Base-by-base conservation (phyloP, 2,113 vertebrate species). In the Struthio camelus region DNA sequence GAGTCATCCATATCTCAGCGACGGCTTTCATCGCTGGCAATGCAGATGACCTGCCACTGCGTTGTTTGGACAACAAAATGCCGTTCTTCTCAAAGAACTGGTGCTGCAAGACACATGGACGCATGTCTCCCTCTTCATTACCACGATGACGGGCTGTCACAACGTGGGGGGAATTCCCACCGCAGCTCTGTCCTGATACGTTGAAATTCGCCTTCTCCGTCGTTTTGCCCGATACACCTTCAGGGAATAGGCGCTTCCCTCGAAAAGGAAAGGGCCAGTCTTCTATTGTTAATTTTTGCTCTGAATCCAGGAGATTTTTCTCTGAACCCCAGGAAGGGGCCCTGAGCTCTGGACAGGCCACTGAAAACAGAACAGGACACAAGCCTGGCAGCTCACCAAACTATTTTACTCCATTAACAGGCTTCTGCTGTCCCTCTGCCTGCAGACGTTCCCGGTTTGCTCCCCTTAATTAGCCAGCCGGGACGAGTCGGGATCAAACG, bases 21-120 rank as follows among this genome's bases (percentile, higher is more conserved):
- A 10, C 34, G 8, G 5, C 58, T 58, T 36, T 17, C 6, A 8
- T 2, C 19, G 24, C 53, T 65, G 22, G 8, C 58, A 32, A 4
- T 12, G 51, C 36, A 27, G 20, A 22, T 67, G 32, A 72, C 59
- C 42, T 46, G 9, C 54, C 69, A 3, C 15, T 22, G 0, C 42
- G 0, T 30, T 11, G 58, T 36, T 18, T n/a, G n/a, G 78, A 32
- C 67, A 87, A 32, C 54, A n/a, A 64, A 23, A 2, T 0, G 0
- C 1, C 7, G 54, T 32, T n/a, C 9, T 61, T 38, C 38, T 69
- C 11, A 0, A 2, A 8, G 77, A 23, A 18, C 38, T 40, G 3
- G 3, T 1, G 18, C 61, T 64, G 38, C 64, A 61, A 40, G 32
- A 62, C 62, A 30, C 64, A 40, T 1, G 1, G 64, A 50, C 0